Base-by-base conservation (phyloP, 2,888 invertebrate genomes). In the Oxyteleia sp. region DNA sequence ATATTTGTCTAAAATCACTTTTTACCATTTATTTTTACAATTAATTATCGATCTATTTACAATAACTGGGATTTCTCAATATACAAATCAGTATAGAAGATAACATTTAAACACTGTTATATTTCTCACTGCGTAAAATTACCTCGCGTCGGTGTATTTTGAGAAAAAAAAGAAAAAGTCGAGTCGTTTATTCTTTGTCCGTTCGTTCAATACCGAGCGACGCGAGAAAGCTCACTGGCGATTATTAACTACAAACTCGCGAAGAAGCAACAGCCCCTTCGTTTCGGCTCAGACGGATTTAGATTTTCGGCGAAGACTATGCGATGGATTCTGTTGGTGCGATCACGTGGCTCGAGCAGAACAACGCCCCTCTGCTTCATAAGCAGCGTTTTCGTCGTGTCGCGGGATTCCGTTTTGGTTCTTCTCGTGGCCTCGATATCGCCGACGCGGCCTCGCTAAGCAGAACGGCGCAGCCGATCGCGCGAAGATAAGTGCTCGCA, bases 271-370 rank as follows among this genome's bases (percentile, higher is more conserved):
- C 80, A 78, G 86, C 85, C 87, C 88, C 88, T 87, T 88, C 89
- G 86, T 88, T 88, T 87, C 89, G 89, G 90, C 92, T 92, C 90
- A 88, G 91, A 92, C 93, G 88, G 89, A 93, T 92, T 93, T 93
- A 93, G 93, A 93, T 91, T 92, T 92, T 92, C 92, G 89, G 89
- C 88, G 89, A 89, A 78, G 75, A 91, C 90, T 64, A 71, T 68
- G 89, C 90, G 90, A 89, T 89, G 88, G 89, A 90, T 90, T 91
- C 91, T 90, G 88, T 86, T 85, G 71, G 78, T n/a, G n/a, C 55
- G 83, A 84, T 90, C 90, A 90, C 90, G 90, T 90, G 90, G 87
- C 66, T 41, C 64, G 59, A 71, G 74, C 49, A 74, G 74, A 66
- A 71, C 61, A 45, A 41, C 57, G 71, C 71, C 75, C 69, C 68